phyloP scores from a whole-genome alignment of 2,113 vertebrate genomes.

The Otocyon megalotis region DNA sequence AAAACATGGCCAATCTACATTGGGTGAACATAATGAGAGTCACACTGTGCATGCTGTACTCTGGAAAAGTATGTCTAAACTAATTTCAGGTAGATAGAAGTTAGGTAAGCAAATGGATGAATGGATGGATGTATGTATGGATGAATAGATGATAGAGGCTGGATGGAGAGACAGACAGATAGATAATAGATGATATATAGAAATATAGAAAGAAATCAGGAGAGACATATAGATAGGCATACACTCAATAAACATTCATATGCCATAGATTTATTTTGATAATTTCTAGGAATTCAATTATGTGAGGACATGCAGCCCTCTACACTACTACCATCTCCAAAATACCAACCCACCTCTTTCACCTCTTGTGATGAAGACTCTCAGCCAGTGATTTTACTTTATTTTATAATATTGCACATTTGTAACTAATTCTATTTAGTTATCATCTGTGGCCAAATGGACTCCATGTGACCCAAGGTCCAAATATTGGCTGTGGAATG shows the following conservation, averaged over 20 bases:
- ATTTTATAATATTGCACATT: not conserved
- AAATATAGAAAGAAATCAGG: not conserved
- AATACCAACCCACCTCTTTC: not conserved
- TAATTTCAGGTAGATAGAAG: not conserved
- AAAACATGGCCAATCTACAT: not conserved
- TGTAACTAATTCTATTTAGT: not conserved
- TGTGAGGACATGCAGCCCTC: not conserved
- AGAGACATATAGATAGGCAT: not conserved
- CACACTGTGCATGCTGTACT: not conserved
- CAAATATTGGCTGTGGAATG: not conserved
- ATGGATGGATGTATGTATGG: no score
- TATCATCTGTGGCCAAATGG: not conserved
- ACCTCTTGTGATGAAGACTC: not conserved
- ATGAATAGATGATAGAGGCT: not conserved
- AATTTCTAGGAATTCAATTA: not conserved
- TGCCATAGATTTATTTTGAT: not conserved
- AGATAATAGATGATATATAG: not conserved
- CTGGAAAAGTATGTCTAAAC: not conserved
- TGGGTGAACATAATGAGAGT: not conserved
- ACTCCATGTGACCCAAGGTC: not conserved
- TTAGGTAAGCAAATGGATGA: not conserved
- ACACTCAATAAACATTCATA: not conserved
- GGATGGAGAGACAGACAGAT: not conserved
- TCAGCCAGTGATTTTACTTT: not conserved
- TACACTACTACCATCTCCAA: accelerated